Evolutionary conservation across 1,140 invertebrate species (phyloP).

Genomic region (Danaus melanippus): DNA sequence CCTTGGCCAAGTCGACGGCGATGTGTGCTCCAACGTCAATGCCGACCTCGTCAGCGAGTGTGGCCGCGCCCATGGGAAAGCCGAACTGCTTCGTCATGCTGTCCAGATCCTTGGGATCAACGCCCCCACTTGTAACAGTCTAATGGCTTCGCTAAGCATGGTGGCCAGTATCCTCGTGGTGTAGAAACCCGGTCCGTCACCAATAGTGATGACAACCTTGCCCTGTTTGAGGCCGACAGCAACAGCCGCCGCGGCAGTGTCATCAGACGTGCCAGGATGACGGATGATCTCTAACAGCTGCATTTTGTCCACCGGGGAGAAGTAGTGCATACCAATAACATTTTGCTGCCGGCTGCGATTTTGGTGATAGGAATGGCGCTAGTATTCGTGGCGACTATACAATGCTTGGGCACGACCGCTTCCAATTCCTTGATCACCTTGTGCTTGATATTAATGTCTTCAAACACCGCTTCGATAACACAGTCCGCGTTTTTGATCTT

Average conservation of each 20-base stretch:
- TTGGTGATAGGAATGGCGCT: conserved; percentile 97
- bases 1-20: conserved; percentile 85
- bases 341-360: conserved; percentile 94
- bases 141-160: conserved; percentile 91
- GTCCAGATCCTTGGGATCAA: conserved; percentile 91
- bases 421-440: conserved; percentile 98
- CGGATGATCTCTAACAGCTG: conserved; percentile 98
- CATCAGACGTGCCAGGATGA: conserved; percentile 94
- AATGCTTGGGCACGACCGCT: conserved; percentile 87
- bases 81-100: conserved; percentile 92
- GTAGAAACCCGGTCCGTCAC: conserved; percentile 99
- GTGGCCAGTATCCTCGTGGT: conserved; percentile 95
- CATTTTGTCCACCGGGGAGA: conserved; percentile 99
- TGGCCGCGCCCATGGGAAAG: conserved; percentile 96
- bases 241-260: conserved; percentile 88
- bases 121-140: conserved; percentile 78
- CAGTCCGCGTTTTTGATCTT: conserved; percentile 92
- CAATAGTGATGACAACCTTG: conserved; percentile 96
- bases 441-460: conserved; percentile 97
- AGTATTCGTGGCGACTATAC: conserved; percentile 97
- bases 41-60: conserved; percentile 94
- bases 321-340: conserved; percentile 97
- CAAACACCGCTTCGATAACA: conserved; percentile 99
- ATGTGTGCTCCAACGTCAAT: conserved; percentile 95
- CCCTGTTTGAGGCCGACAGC: conserved; percentile 94